These are phyloP conservation scores for Oncorhynchus mykiss DNA, from an alignment of 2,113 vertebrate genomes.

Conservation along the genomic window DNA sequence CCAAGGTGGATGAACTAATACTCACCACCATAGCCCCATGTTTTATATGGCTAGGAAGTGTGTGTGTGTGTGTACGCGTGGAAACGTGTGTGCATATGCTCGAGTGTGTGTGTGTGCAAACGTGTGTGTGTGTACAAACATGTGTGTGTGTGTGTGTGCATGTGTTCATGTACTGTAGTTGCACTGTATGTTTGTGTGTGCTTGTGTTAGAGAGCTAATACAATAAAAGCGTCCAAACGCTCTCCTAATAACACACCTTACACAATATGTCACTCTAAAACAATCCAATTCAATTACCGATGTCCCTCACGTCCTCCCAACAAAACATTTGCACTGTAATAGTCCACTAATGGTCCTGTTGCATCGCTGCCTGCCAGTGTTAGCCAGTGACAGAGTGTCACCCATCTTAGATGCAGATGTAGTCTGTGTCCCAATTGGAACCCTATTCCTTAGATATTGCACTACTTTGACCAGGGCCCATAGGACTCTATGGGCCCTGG, in stretches of 20 bases:
- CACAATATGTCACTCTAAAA: too few relatives aligned
- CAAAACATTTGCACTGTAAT: too few relatives aligned
- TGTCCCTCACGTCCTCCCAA: too few relatives aligned
- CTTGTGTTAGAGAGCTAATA: not conserved
- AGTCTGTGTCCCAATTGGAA: not conserved
- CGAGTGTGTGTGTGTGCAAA: not conserved
- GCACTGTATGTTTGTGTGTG: not conserved
- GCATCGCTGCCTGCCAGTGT: too few relatives aligned
- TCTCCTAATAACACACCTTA: too few relatives aligned
- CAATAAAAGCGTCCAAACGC: not conserved
- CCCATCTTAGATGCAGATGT: too few relatives aligned
- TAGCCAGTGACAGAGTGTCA: too few relatives aligned
- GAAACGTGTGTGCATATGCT: not conserved
- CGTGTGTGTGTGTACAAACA: not conserved
- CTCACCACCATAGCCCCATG: not conserved
- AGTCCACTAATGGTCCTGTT: too few relatives aligned
- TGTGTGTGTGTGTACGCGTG: slow-evolving; percentile 12
- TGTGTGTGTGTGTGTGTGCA: not conserved
- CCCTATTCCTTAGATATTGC: too few relatives aligned
- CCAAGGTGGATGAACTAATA: not conserved
- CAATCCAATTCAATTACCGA: too few relatives aligned
- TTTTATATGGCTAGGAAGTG: not conserved
- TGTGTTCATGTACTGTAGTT: not conserved
- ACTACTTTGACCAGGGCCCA: too few relatives aligned
- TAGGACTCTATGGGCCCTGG: too few relatives aligned